phyloP scores from a whole-genome alignment of 2,113 vertebrate genomes.

The Noturus placidus region DNA sequence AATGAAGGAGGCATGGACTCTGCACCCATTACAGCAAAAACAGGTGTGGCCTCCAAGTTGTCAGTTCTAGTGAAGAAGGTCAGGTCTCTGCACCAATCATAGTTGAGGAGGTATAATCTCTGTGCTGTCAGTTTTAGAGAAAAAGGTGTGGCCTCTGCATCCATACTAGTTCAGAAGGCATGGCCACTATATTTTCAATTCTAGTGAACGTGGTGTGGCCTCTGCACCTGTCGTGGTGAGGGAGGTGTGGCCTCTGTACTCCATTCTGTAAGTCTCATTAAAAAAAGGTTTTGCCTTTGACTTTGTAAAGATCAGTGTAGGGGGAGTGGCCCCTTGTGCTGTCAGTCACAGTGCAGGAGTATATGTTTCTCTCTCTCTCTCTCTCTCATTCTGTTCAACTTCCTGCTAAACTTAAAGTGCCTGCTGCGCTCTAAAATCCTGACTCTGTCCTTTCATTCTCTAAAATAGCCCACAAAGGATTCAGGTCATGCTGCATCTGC shows the following conservation, averaged over 20 bases:
- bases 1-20: neutral
- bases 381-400: neutral
- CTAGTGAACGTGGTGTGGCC: too few species aligned
- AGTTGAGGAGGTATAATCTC: neutral
- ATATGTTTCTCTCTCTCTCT: too few species aligned
- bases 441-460: conserved; percentile 19
- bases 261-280: too few species aligned
- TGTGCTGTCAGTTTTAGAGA: neutral
- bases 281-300: neutral
- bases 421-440: neutral
- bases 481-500: conserved; percentile 27
- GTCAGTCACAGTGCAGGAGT: neutral
- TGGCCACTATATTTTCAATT: neutral
- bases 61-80: neutral
- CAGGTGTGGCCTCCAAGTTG: neutral
- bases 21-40: neutral
- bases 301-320: neutral
- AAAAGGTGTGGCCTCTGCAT: too few species aligned
- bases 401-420: conserved; percentile 8
- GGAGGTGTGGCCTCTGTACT: neutral
- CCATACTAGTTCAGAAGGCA: too few species aligned
- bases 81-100: neutral
- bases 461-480: conserved; percentile 24
- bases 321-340: neutral
- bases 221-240: neutral